Percentiles rank a stretch among this genome's conserved stretches.
Conservation (phyloP, 2,888 invertebrate genomes). For the Lasioglossum oenotherae region DNA sequence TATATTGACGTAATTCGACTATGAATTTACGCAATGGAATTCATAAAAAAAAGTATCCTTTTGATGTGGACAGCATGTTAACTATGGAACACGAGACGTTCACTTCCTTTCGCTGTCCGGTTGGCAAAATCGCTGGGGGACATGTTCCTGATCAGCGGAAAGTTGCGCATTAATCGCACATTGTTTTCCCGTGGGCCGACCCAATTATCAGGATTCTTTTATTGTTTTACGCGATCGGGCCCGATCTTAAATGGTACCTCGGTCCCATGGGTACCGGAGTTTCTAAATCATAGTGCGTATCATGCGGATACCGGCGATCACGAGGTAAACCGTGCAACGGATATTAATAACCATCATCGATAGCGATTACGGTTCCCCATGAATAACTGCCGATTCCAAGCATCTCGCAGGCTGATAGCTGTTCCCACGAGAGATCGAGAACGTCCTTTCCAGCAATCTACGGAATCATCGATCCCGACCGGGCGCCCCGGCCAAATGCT, state of each 20-base stretch:
- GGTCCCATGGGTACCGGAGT: conserved; percentile 5
- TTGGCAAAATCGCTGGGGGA: conserved; percentile 3
- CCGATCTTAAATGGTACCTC: conserved; percentile 20
- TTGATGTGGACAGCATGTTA: background rate
- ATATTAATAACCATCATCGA: conserved; percentile 56
- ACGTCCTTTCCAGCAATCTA: conserved; percentile 46
- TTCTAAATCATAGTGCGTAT: conserved; percentile 36
- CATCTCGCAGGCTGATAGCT: conserved; percentile 21
- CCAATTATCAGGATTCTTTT: conserved; percentile 34
- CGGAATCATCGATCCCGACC: conserved; percentile 14
- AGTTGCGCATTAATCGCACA: background rate
- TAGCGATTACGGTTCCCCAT: conserved; percentile 48
- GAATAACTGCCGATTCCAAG: conserved; percentile 47
- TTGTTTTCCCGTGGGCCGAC: conserved; percentile 11
- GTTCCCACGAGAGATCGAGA: conserved; percentile 63
- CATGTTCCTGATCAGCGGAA: background rate
- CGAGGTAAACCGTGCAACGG: conserved; percentile 18
- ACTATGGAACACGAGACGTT: background rate
- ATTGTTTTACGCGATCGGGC: conserved; percentile 27
- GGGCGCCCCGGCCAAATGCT: background rate
- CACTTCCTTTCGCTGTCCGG: conserved; percentile 19
- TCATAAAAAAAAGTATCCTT: background rate
- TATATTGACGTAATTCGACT: background rate
- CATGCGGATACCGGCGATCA: conserved; percentile 46
- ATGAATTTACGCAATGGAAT: background rate